Base-by-base conservation (phyloP, 1,140 invertebrate genomes). In the Pseudomyrmex concolor region DNA sequence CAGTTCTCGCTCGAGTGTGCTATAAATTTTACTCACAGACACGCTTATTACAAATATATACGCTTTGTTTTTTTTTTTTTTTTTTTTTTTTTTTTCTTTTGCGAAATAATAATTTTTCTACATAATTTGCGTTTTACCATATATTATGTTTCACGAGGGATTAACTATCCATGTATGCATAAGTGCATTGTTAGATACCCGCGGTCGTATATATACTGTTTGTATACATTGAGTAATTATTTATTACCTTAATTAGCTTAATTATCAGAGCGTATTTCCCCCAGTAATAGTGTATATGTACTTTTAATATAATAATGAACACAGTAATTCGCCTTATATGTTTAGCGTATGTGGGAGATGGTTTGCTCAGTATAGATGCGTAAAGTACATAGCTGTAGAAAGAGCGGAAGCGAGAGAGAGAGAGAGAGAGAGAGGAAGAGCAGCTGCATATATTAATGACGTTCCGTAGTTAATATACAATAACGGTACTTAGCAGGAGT, bases 261-360 rank as follows among this genome's bases (percentile, higher is more conserved):
- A 76, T 64, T 51, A 73, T 73, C 71, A 62, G 17, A 62, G n/a
- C 48, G 15, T n/a, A 51, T 66, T 76, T 54, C 43, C 48, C n/a
- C 9, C 17, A 54, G 34, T 66, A 51, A 19, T 66, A 51, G 15
- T 64, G 15, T 64, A 64, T 34, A 66, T 15, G 22, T 66, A 54
- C 60, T 76, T 66, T 76, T 76, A 76, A 43, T 76, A 19, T n/a
- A 76, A 34, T 43, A 45, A 72, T 72, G 34, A 45, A n/a, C 72
- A 7, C 10, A 10, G 3, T 50, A 17, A 74, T 74, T 7, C 15
- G 62, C 43, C 63, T 63, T 74, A 13, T 50, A 34, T 48, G 62
- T 51, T 9, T 13, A 51, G 12, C 1, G 9, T 74, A 62, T 62
- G 22, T 25, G 5, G 5, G 15, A 13, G 17, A 19, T 59, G n/a